Conservation (phyloP, 1,140 invertebrate genomes). For the Neotoxoptera formosana region DNA sequence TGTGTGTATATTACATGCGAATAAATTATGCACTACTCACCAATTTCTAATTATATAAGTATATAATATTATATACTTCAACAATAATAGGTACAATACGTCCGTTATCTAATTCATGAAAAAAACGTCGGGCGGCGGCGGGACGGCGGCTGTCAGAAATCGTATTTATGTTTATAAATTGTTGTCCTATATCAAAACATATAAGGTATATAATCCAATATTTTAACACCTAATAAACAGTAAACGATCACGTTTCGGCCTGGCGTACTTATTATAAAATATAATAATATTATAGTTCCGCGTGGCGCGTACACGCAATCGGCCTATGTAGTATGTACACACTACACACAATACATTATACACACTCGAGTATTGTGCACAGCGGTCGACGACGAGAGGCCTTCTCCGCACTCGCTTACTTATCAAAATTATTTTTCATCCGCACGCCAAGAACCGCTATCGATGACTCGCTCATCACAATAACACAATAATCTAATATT, state of each 20-base stretch:
- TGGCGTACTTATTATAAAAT: not conserved
- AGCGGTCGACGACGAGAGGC: not conserved
- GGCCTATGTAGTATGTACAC: not conserved
- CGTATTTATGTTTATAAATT: not conserved
- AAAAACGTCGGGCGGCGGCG: not conserved
- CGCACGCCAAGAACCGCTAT: not conserved
- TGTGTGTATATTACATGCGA: not conserved
- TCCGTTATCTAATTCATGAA: not conserved
- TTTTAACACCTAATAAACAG: not conserved
- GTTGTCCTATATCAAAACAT: not conserved
- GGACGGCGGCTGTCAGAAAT: not conserved
- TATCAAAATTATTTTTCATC: not conserved
- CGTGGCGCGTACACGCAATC: not conserved
- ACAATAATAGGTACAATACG: not conserved
- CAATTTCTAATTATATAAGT: not conserved
- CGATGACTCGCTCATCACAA: not conserved
- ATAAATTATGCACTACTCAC: slow-evolving; percentile 27
- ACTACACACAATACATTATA: not conserved
- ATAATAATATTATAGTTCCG: not conserved
- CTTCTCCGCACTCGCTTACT: not conserved
- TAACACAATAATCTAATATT: not conserved
- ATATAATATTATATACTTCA: not conserved
- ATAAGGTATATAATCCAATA: not conserved
- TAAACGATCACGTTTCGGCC: not conserved
- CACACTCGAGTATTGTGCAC: not conserved